A percentile compares a stretch with the other conserved stretches of the same genome.
Evolutionary conservation across 2,888 invertebrate genomes (phyloP).

Genomic region (Unio pictorum): DNA sequence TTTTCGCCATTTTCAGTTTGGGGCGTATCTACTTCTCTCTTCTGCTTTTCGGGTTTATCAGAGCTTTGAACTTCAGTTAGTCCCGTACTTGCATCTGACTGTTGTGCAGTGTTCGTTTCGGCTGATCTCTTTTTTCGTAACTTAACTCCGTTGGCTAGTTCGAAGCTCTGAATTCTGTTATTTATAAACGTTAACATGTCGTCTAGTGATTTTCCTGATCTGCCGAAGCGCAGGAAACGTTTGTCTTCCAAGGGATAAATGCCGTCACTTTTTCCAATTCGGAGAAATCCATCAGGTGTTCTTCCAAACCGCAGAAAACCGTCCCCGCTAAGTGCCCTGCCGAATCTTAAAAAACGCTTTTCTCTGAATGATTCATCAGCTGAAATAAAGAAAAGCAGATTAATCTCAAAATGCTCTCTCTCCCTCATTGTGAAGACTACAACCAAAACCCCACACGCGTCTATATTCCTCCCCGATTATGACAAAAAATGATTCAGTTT

Average conservation of each 20-base stretch:
- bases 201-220: constrained; percentile 34
- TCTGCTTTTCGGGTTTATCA: constrained; percentile 38
- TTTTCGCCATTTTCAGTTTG: constrained; percentile 15
- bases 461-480: too few relatives aligned
- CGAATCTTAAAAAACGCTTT: constrained; percentile 55
- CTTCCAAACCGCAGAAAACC: constrained; percentile 51
- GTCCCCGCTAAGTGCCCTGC: constrained; percentile 48
- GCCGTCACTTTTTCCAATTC: constrained; percentile 42
- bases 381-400: constrained; percentile 18
- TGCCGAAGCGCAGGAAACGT: constrained; percentile 59
- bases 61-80: constrained; percentile 13
- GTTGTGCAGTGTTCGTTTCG: constrained; percentile 17
- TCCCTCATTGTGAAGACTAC: too few relatives aligned
- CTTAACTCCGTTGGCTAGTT: constrained; percentile 34
- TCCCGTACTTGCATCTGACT: constrained; percentile 8
- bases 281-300: constrained; percentile 42
- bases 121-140: constrained; percentile 40
- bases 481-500: too few relatives aligned
- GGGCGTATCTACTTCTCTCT: constrained; percentile 23
- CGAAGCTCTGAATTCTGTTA: constrained; percentile 30
- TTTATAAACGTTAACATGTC: constrained; percentile 38
- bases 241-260: constrained; percentile 47
- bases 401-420: too few relatives aligned
- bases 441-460: too few relatives aligned
- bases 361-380: constrained; percentile 28